phyloP scores from a whole-genome alignment of 1,140 invertebrate species.

The Macrobrachium nipponense region DNA sequence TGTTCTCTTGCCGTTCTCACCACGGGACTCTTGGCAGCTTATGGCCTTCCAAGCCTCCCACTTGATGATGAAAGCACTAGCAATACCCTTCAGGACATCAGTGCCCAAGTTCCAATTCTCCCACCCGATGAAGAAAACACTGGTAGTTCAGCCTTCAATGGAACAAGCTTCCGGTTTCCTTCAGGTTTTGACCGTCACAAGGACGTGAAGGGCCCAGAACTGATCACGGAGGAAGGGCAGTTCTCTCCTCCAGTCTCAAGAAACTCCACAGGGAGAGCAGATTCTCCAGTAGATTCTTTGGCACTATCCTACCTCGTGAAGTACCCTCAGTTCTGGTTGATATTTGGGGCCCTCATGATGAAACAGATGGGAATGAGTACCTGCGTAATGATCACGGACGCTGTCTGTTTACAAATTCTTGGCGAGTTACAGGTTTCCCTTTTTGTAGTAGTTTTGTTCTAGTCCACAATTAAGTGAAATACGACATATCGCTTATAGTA shows the following conservation, averaged over 20 bases:
- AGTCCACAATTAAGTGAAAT: background rate
- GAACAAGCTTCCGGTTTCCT: background rate
- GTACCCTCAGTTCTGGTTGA: conserved; percentile 46
- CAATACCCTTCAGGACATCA: too few relatives aligned
- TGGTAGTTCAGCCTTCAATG: too few relatives aligned
- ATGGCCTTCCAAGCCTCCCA: conserved; percentile 10
- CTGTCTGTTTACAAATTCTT: conserved; percentile 49
- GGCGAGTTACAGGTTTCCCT: background rate
- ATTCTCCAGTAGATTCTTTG: background rate
- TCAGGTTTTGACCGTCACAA: background rate
- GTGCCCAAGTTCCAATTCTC: too few relatives aligned
- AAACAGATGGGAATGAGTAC: conserved; percentile 41
- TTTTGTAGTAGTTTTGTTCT: background rate
- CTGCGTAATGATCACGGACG: conserved; percentile 38
- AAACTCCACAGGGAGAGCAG: background rate
- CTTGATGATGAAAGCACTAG: background rate
- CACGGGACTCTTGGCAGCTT: background rate
- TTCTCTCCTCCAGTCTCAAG: background rate
- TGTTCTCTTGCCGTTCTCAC: conserved; percentile 8
- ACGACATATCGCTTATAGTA: background rate
- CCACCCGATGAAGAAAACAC: too few relatives aligned
- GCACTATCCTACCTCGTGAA: background rate
- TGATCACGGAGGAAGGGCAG: conserved; percentile 37
- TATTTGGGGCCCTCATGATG: conserved; percentile 25
- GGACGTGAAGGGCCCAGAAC: conserved; percentile 20